These are phyloP conservation scores for Phaetusa simplex DNA, from an alignment of 2,113 vertebrate species.

Conservation along the genomic window DNA sequence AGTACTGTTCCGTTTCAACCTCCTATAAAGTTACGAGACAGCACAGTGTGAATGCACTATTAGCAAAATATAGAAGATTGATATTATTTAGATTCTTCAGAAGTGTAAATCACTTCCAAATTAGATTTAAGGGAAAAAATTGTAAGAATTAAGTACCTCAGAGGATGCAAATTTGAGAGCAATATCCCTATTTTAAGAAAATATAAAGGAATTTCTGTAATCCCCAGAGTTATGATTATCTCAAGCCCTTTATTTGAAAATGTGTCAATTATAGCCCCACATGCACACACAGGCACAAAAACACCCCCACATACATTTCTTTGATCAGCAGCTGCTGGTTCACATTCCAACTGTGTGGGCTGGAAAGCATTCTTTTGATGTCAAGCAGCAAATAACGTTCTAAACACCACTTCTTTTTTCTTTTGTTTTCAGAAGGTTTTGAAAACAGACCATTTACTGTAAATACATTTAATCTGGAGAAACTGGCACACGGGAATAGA, in stretches of 20 bases:
- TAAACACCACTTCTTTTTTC: background rate
- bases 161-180: constrained; percentile 25
- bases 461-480: background rate
- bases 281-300: background rate
- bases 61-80: background rate
- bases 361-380: constrained; percentile 47
- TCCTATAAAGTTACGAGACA: constrained; percentile 80
- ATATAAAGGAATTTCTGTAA: constrained; percentile 38
- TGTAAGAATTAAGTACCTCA: constrained; percentile 6
- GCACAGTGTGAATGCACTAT: background rate
- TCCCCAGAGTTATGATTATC: constrained; percentile 50
- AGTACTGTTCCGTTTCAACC: constrained; percentile 98
- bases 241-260: constrained; percentile 35
- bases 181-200: constrained; percentile 7
- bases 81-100: constrained; percentile 20
- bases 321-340: constrained; percentile 49
- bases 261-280: constrained; percentile 20
- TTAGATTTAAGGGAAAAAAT: background rate
- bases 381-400: constrained; percentile 25
- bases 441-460: background rate
- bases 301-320: constrained; percentile 8
- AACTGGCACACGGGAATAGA: background rate
- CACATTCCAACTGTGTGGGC: background rate
- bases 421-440: constrained; percentile 22
- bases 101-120: constrained; percentile 48